Percentiles rank a stretch among this genome's conserved stretches.
phyloP scores from a whole-genome alignment of 2,113 vertebrate species.

The Hippocampus barbouri region DNA sequence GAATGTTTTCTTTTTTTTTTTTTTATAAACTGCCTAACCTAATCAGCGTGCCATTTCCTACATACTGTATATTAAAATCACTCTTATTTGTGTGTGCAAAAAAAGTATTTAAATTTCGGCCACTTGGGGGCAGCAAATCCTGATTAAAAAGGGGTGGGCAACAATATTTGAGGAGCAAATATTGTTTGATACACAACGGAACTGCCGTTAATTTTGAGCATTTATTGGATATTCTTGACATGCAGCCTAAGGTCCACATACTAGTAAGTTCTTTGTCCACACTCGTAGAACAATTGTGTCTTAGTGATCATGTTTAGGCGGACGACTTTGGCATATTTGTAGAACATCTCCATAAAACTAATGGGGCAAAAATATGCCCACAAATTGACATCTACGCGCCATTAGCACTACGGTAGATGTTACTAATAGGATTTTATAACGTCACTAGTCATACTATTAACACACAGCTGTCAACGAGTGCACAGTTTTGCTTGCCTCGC shows the following conservation, averaged over 20 bases:
- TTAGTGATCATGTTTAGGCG: too few relatives aligned
- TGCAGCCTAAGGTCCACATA: too few relatives aligned
- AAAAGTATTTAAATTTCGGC: neutral
- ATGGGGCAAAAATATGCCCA: neutral
- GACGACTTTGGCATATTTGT: neutral
- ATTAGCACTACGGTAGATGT: neutral
- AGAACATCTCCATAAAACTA: neutral
- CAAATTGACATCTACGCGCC: neutral
- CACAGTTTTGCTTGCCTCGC: neutral
- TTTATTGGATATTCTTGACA: neutral
- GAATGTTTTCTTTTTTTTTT: constrained; percentile 5
- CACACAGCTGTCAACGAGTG: neutral
- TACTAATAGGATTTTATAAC: neutral
- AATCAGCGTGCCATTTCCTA: neutral
- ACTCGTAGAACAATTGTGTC: too few relatives aligned
- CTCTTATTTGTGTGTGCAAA: neutral
- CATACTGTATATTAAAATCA: neutral
- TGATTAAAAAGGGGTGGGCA: neutral
- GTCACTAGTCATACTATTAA: neutral
- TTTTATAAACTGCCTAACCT: neutral
- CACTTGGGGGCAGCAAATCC: constrained; percentile 11
- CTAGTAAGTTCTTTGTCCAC: too few relatives aligned
- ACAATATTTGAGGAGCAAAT: constrained; percentile 2
- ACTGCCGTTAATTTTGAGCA: neutral
- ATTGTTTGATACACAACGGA: constrained; percentile 14